These are phyloP conservation scores for Argyresthia albistria DNA, from an alignment of 2,888 invertebrate species.

Conservation along the genomic window DNA sequence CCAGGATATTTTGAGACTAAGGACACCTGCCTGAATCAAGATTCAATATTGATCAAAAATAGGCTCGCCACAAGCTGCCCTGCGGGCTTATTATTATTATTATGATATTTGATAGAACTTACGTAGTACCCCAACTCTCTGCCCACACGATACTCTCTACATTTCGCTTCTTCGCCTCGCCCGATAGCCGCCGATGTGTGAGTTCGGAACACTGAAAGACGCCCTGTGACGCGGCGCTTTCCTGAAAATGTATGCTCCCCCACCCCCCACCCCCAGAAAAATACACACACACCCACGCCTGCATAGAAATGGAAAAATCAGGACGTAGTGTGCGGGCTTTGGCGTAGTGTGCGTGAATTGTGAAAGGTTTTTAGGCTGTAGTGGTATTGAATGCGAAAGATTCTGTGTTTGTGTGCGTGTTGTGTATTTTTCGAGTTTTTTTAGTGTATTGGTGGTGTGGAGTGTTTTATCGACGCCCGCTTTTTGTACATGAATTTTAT, in stretches of 20 bases:
- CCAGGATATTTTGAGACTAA: no score
- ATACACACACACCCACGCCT: conserved; percentile 25
- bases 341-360: conserved; percentile 28
- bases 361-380: conserved; percentile 7
- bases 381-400: conserved; percentile 23
- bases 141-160: conserved; percentile 15
- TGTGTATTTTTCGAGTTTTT: conserved; percentile 3
- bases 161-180: conserved; percentile 68
- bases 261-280: conserved; percentile 23
- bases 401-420: conserved; percentile 18
- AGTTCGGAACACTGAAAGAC: conserved; percentile 67
- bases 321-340: conserved; percentile 26
- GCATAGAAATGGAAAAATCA: conserved; percentile 37
- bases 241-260: conserved; percentile 64
- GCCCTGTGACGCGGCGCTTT: conserved; percentile 64
- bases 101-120: no score
- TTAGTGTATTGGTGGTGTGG: conserved; percentile 8
- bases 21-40: no score
- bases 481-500: conserved; percentile 59
- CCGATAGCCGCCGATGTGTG: conserved; percentile 66
- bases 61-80: no score
- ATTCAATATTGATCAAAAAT: no score
- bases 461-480: conserved; percentile 9
- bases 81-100: no score
- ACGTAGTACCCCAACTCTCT: no score